Base-by-base conservation (phyloP, 2,797 vertebrate species). In the Danio albolineatus region DNA sequence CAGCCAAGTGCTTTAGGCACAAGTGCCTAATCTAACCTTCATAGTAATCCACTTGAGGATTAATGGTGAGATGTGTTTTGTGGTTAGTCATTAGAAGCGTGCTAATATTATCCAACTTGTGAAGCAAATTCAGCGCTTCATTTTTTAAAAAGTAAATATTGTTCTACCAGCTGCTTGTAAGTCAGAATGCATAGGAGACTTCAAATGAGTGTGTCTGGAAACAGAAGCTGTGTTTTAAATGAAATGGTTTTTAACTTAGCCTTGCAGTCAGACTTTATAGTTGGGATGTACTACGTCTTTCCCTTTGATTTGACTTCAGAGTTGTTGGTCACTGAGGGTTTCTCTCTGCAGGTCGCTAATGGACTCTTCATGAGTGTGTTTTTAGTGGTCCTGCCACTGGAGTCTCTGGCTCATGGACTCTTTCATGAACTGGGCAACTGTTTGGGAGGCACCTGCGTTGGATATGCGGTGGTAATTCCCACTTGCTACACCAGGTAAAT, bases 361-460 rank as follows among this genome's bases (percentile, higher is more conserved):
- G 96, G 96, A 38, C 93, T 96, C 85, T 99, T 99, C 89, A 95
- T 99, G 92, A 96, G 96, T 66, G 92, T 93, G 64, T 94, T 99
- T 92, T 94, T 99, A 39, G 93, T 98, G 12, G 95, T 98, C 83
- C 91, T 99, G 49, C 96, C 98, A 7, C 85, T 99, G 93, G 98
- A 99, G 91, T 98, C 97, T 38, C 94, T 99, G 92, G 92, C 95
- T 76, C 95, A 97, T 28, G 92, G 97, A 10, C 92, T 99, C 73
- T 99, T 99, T 89, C 96, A 97, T 79, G 97, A 99, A 86, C 86
- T 99, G 74, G 98, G 98, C 65, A 95, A 89, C 90, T 97, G 96
- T 89, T 92, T 99, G 85, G 98, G 98, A 89, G 98, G 98, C 89
- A 99, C 98, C 0, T 98, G 96, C 43, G 94, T 98, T n/a, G 98